Percentiles rank a stretch among this genome's conserved stretches.
Evolutionary conservation across 1,140 invertebrate species (phyloP).

Genomic region (Diuraphis noxia): DNA sequence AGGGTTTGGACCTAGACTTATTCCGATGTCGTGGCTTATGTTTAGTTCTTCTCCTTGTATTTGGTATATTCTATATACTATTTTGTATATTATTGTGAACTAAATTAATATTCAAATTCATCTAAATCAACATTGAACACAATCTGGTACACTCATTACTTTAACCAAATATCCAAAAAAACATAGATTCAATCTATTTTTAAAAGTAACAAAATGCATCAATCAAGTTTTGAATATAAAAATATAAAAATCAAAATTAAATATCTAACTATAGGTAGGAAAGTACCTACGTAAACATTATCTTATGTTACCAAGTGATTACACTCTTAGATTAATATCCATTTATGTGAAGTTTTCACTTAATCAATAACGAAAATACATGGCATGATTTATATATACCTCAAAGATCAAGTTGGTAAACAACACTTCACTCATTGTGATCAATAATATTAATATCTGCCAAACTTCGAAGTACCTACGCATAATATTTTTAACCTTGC

Average conservation of each 20-base stretch:
- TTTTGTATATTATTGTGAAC: too few relatives aligned
- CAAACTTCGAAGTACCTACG: neutral
- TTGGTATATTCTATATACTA: too few relatives aligned
- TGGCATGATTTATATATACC: neutral
- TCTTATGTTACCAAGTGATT: neutral
- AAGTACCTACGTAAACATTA: too few relatives aligned
- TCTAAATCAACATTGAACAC: neutral
- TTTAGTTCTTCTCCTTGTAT: too few relatives aligned
- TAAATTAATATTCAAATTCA: too few relatives aligned
- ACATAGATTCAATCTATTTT: neutral
- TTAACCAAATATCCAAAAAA: neutral
- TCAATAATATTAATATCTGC: neutral
- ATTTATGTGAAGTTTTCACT: neutral
- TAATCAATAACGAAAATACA: neutral
- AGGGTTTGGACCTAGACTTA: too few relatives aligned
- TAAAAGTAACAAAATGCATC: neutral
- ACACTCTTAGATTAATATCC: neutral
- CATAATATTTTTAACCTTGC: neutral
- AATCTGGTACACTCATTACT: neutral
- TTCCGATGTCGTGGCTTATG: too few relatives aligned
- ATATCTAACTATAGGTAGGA: neutral
- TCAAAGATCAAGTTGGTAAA: neutral
- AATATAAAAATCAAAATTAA: neutral
- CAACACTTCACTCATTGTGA: neutral
- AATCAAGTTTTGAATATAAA: neutral